Conservation (phyloP, 1,140 invertebrate genomes). For the Schlechtendalia chinensis region DNA sequence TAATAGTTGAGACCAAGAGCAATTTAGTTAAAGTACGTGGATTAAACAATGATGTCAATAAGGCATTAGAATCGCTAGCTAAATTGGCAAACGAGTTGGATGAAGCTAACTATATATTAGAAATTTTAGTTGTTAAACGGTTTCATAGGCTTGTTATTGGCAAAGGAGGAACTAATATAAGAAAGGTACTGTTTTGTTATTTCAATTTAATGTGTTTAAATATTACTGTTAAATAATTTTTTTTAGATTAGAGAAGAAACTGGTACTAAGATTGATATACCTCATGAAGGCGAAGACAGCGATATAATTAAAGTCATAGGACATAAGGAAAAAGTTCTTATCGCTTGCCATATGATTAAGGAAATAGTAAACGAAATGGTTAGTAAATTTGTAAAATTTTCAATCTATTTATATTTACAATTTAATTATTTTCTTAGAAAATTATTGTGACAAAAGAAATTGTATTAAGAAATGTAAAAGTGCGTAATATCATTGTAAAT, state of each 20-base stretch:
- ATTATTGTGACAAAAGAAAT: constrained; percentile 48
- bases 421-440: constrained; percentile 31
- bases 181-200: constrained; percentile 65
- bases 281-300: constrained; percentile 79
- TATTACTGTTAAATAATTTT: constrained; percentile 28
- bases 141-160: constrained; percentile 97
- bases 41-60: constrained; percentile 93
- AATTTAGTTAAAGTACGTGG: constrained; percentile 93
- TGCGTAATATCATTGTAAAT: constrained; percentile 91
- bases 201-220: background rate
- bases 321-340: constrained; percentile 55
- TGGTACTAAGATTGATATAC: constrained; percentile 90
- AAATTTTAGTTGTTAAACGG: constrained; percentile 95
- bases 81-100: constrained; percentile 87
- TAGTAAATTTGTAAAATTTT: constrained; percentile 53
- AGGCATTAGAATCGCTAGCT: constrained; percentile 82
- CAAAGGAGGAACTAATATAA: constrained; percentile 87
- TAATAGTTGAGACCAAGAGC: constrained; percentile 69
- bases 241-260: constrained; percentile 90
- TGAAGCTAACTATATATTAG: constrained; percentile 80
- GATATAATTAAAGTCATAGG: constrained; percentile 87
- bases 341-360: constrained; percentile 68
- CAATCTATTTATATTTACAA: background rate
- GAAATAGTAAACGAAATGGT: constrained; percentile 90
- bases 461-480: constrained; percentile 85